Conservation (phyloP, 2,888 invertebrate genomes). For the Agrilus cyanescens region DNA sequence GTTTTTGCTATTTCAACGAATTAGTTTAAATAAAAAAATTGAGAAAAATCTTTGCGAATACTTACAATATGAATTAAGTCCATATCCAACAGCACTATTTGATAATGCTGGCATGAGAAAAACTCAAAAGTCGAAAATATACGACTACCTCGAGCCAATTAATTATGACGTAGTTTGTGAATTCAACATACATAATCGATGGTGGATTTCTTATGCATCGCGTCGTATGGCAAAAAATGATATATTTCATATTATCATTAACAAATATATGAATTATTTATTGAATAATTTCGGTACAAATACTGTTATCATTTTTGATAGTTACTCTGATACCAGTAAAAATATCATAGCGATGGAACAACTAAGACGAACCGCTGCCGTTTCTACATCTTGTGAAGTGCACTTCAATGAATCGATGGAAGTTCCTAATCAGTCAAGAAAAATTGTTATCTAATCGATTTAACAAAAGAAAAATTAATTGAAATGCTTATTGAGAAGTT, state of each 20-base stretch:
- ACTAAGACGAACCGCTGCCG: conserved; percentile 1
- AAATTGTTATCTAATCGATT: conserved; percentile 1
- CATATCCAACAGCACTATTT: no score
- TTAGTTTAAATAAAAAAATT: neutral
- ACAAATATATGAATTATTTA: conserved; percentile 2
- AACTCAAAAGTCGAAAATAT: no score
- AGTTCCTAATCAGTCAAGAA: neutral
- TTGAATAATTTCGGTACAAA: conserved; percentile 1
- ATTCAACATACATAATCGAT: no score
- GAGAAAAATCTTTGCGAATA: no score
- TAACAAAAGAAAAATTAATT: conserved; percentile 1
- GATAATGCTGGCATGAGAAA: no score
- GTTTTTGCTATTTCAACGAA: neutral
- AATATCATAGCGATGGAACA: neutral
- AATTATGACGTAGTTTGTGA: no score
- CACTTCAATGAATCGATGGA: no score
- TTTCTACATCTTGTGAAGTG: conserved; percentile 2
- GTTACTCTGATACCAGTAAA: conserved; percentile 3
- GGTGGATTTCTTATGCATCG: conserved; percentile 2
- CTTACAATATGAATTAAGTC: neutral
- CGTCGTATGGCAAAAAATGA: conserved; percentile 1
- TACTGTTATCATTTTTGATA: conserved; percentile 1
- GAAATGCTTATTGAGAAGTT: neutral
- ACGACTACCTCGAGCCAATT: neutral
- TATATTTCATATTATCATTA: conserved; percentile 2